A percentile compares a stretch with the other conserved stretches of the same genome.
Conservation (phyloP, 2,797 vertebrate species). For the Allenopithecus nigroviridis region DNA sequence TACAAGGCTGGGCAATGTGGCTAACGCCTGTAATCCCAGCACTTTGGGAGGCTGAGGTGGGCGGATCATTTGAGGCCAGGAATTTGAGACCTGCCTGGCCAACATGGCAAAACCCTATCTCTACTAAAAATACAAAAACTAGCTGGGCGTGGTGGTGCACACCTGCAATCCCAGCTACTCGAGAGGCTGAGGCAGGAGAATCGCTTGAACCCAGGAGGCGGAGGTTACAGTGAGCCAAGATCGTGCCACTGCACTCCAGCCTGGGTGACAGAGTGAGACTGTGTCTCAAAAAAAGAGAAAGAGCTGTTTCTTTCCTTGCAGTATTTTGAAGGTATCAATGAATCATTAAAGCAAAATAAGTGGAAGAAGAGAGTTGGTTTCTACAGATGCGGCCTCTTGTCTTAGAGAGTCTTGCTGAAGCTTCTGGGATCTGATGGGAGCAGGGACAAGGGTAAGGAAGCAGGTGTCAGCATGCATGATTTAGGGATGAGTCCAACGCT, state of each 20-base stretch:
- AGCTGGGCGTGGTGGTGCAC: neutral
- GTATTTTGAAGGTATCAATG: neutral
- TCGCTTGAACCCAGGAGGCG: neutral
- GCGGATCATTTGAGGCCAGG: neutral
- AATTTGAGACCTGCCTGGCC: neutral
- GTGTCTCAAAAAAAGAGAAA: neutral
- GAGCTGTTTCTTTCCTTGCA: neutral
- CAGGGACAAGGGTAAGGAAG: neutral
- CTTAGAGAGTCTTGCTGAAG: neutral
- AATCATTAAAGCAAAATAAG: neutral
- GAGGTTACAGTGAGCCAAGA: neutral
- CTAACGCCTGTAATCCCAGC: neutral
- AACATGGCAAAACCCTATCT: neutral
- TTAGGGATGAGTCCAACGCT: neutral
- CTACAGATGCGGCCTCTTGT: neutral
- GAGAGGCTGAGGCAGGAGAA: neutral
- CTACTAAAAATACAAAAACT: neutral
- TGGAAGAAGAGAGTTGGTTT: neutral
- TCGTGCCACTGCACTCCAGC: neutral
- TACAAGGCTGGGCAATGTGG: neutral
- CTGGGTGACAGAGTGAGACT: neutral
- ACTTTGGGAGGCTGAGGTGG: neutral
- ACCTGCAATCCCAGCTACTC: neutral
- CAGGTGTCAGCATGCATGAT: accelerated
- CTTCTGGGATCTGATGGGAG: neutral